phyloP scores from a whole-genome alignment of 2,113 vertebrate species.

The Misgurnus anguillicaudatus region DNA sequence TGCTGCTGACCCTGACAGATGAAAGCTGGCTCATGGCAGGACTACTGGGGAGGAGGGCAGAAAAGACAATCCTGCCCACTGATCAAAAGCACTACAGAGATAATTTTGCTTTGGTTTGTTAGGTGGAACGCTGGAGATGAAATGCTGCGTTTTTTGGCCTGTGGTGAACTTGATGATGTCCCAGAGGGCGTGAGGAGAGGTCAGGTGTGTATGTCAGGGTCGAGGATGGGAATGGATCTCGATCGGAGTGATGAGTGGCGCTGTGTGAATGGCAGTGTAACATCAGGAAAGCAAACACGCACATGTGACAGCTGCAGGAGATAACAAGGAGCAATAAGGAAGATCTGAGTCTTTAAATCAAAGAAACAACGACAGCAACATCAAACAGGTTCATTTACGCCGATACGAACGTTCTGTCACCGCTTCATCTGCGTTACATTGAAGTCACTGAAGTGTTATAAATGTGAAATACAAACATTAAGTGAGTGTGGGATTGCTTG shows the following conservation, averaged over 20 bases:
- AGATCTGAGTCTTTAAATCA: constrained; percentile 22
- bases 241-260: background rate
- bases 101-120: constrained; percentile 21
- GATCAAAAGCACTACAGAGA: constrained; percentile 50
- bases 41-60: constrained; percentile 24
- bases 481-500: background rate
- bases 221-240: background rate
- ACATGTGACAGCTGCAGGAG: constrained; percentile 30
- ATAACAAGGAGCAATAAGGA: constrained; percentile 24
- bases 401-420: constrained; percentile 21
- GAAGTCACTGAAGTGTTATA: background rate
- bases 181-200: constrained; percentile 5
- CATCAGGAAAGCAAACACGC: constrained; percentile 25
- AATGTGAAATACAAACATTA: background rate
- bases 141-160: constrained; percentile 13
- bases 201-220: constrained; percentile 19
- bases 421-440: background rate
- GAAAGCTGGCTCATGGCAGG: constrained; percentile 69
- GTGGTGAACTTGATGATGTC: constrained; percentile 30
- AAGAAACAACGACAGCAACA: constrained; percentile 7
- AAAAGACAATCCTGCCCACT: constrained; percentile 26
- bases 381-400: constrained; percentile 23
- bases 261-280: background rate
- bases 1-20: constrained; percentile 75
- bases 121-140: constrained; percentile 5